Evolutionary conservation across 1,140 invertebrate species (phyloP).

Genomic region (Mya arenaria): DNA sequence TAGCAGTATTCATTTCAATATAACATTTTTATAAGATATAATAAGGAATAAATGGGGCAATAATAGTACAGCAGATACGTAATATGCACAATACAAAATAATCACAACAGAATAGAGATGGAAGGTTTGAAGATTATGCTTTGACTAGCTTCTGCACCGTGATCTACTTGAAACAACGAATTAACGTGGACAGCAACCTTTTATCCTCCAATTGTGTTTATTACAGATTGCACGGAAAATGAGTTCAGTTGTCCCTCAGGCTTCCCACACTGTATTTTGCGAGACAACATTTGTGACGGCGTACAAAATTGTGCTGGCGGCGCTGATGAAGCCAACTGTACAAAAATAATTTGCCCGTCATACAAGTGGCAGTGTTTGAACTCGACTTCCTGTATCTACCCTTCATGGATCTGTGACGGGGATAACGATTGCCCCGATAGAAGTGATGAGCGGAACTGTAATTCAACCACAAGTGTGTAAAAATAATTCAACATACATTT

Average conservation of each 20-base stretch:
- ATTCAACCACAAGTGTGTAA: constrained; percentile 34
- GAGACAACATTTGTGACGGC: constrained; percentile 63
- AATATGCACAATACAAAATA: too few relatives aligned
- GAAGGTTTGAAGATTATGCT: too few relatives aligned
- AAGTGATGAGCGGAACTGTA: constrained; percentile 78
- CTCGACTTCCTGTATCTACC: constrained; percentile 63
- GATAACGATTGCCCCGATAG: constrained; percentile 73
- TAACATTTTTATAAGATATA: too few relatives aligned
- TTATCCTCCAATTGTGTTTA: too few relatives aligned
- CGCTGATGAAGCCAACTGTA: constrained; percentile 53
- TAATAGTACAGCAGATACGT: too few relatives aligned
- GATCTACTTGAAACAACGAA: background rate
- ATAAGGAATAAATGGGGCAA: too few relatives aligned
- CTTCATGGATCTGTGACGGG: constrained; percentile 68
- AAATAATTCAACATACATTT: too few relatives aligned
- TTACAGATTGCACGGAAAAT: constrained; percentile 20
- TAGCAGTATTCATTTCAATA: too few relatives aligned
- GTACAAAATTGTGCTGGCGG: constrained; percentile 60
- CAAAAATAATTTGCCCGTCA: background rate
- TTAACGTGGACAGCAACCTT: too few relatives aligned
- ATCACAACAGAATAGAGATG: too few relatives aligned
- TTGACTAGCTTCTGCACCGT: too few relatives aligned
- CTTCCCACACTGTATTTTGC: constrained; percentile 53
- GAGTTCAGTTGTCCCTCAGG: constrained; percentile 20
- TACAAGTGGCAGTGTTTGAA: constrained; percentile 58